Base-by-base conservation (phyloP, 2,113 vertebrate species). In the Anser brachyrhynchus region DNA sequence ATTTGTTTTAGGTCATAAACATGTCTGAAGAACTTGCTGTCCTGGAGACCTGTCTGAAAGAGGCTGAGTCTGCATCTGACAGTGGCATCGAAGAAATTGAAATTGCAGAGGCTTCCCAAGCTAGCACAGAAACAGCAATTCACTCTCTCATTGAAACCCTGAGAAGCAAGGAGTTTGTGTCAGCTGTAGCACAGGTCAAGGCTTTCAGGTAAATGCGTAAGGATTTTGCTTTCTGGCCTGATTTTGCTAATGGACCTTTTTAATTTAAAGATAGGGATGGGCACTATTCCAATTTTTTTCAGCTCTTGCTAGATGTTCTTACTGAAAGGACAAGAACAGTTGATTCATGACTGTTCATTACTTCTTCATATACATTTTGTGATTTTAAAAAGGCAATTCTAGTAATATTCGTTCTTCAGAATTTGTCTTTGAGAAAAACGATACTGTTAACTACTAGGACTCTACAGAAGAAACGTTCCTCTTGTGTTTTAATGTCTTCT, bases 1-100 rank as follows among this genome's bases (percentile, higher is more conserved):
- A 6, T 73, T 81, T 88, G 12, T 95, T 98, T 88, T 78, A 99
- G 99, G 99, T 99, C 76, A 99, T 99, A 97, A 99, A 99, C 96
- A 99, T 99, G 99, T 99, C 99, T 9, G 99, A 99, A 55, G 99
- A 99, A 73, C 98, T 99, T 67, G 98, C 98, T 54, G 93, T 98
- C 61, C 95, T 99, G 78, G 99, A 99, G 97, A 98, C 97, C 94
- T 99, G 98, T 92, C 97, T 99, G 96, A 99, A 99, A 84, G 99
- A 99, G 96, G 99, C 98, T 0, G 99, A 99, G 93, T 97, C 97
- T 3, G 98, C 97, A 13, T 98, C 97, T 8, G 98, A 99, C 59
- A 97, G 95, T 2, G 87, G 92, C 64, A 98, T 98, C 6, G 98
- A 99, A 97, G 99, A 99, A 51, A 97, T 96, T 64, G 98, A 98